Evolutionary conservation across 2,797 vertebrate genomes (phyloP).

Genomic region (Coendou prehensilis): DNA sequence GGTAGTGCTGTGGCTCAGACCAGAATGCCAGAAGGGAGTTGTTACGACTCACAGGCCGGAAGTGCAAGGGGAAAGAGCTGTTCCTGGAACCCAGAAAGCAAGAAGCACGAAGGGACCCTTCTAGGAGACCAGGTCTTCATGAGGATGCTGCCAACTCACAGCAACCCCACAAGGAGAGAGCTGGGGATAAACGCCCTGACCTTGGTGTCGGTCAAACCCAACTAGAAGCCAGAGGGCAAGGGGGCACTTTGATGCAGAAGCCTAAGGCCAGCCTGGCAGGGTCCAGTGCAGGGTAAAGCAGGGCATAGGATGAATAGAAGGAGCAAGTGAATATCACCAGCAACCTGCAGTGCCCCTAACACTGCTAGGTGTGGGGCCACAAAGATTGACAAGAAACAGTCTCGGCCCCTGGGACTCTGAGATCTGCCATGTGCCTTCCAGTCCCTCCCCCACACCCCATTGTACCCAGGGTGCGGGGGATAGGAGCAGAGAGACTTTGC

Average conservation of each 20-base stretch:
- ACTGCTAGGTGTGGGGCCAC: neutral
- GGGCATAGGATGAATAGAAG: neutral
- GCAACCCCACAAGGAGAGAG: neutral
- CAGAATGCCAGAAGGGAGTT: neutral
- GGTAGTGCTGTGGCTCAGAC: neutral
- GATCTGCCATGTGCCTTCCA: neutral
- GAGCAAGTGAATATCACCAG: neutral
- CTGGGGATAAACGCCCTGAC: neutral
- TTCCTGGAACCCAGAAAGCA: neutral
- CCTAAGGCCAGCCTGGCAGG: neutral
- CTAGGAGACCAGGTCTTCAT: neutral
- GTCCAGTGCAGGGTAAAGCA: neutral
- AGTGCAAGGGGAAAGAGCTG: neutral
- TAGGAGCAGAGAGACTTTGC: neutral
- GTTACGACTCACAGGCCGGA: neutral
- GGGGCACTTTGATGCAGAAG: neutral
- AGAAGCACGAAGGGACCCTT: neutral
- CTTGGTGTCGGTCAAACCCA: neutral
- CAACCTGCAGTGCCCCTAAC: neutral
- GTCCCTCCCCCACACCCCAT: accelerated
- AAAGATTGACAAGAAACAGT: neutral
- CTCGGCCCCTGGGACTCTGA: neutral
- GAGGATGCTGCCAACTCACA: neutral
- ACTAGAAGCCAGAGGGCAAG: neutral
- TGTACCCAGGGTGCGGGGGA: neutral